Evolutionary conservation across 1,140 invertebrate genomes (phyloP), one percentile per base, ranked within the genome.

Genomic region (Berghia stephanieae): DNA sequence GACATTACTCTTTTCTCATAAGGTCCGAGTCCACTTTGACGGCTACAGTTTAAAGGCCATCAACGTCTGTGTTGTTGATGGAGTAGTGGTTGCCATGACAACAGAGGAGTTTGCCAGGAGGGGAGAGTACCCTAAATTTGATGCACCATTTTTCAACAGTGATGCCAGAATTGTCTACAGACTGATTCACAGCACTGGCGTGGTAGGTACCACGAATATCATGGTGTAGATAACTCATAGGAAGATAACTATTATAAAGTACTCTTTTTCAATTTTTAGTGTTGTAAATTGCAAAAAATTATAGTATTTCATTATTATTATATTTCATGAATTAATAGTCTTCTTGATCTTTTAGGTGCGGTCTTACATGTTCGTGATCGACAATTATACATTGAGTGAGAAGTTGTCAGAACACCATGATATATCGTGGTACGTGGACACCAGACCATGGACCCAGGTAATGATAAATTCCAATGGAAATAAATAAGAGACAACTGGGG

Each of bases 401-500:
- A 72, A 8, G 42, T 38, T 38, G 69, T 27, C 42, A 34, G 5
- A 21, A 4, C 5, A 42, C n/a, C 44, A 31, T 46, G 31, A 57
- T 6, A 71, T 80, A 13, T 55, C 63, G 46, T 80, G 79, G 79
- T 34, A 77, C 55, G 79, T 80, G 69, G 79, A 80, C 70, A 80
- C 79, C 1, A 55, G 79, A n/a, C 44, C 43, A 8, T 80, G 79
- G 79, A 77, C 8, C 16, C 63, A 75, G 60, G 73, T 75, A 44
- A 2, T 10, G 5, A 68, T 36, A 16, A 10, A 16, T 68, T 6
- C 40, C 5, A 10, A 13, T 36, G 24, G 6, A 40, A 10, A 16
- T 36, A 36, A 18, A 18, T 63, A 63, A 63, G 8, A 6, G 21
- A 57, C 5, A 57, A 21, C n/a, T 60, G n/a, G n/a, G n/a, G n/a